These are phyloP conservation scores for Pseudorectes ferrugineus DNA, from an alignment of 2,113 vertebrate species.

Conservation along the genomic window DNA sequence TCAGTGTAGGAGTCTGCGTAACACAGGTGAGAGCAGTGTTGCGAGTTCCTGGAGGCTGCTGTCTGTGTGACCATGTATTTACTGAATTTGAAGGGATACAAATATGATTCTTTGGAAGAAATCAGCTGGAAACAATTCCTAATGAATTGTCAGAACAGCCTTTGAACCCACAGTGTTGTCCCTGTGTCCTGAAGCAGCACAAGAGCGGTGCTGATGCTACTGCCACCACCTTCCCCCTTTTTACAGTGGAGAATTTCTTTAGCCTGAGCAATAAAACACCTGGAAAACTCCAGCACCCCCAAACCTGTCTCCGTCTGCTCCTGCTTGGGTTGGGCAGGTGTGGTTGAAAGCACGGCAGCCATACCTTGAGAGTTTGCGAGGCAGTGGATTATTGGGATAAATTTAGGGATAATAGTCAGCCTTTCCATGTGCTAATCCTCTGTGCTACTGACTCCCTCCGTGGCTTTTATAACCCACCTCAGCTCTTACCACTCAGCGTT, in stretches of 20 bases:
- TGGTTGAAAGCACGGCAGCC: neutral
- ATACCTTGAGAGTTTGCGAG: neutral
- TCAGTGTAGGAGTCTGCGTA: neutral
- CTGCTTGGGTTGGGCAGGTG: neutral
- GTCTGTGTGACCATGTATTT: accelerated
- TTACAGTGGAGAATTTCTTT: neutral
- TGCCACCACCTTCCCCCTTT: neutral
- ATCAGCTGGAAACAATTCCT: neutral
- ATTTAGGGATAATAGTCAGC: neutral
- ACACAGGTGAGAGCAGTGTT: neutral
- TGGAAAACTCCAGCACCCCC: neutral
- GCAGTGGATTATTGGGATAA: neutral
- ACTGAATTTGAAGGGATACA: neutral
- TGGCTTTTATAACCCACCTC: neutral
- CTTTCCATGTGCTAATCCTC: neutral
- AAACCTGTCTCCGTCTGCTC: neutral
- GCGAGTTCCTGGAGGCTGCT: neutral
- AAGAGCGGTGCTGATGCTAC: neutral
- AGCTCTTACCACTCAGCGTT: neutral
- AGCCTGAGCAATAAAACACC: neutral
- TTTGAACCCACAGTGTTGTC: accelerated
- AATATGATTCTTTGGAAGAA: neutral
- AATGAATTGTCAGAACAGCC: neutral
- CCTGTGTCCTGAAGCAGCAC: neutral
- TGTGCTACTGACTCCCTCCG: neutral